Evolutionary conservation across 2,888 invertebrate species (phyloP).

Genomic region (Campaea margaritaria): DNA sequence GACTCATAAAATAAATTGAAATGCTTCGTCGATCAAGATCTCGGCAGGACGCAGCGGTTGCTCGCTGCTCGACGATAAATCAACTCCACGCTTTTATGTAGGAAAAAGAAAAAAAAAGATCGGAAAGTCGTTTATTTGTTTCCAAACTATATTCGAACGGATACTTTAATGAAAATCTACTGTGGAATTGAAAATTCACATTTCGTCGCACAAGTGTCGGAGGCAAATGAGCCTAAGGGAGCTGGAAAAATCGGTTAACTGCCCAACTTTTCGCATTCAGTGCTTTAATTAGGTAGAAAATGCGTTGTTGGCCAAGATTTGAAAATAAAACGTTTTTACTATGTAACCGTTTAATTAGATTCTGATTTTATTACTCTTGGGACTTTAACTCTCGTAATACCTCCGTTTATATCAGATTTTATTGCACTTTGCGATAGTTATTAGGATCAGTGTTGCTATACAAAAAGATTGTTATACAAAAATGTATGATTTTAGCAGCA

Average conservation of each 20-base stretch:
- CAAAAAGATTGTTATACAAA: too few species aligned
- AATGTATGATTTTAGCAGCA: too few species aligned
- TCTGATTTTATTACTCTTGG: constrained; percentile 1
- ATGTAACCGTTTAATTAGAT: constrained; percentile 9
- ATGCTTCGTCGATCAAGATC: constrained; percentile 79
- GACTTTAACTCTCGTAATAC: too few species aligned
- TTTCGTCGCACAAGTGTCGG: constrained; percentile 55
- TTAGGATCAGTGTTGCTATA: too few species aligned
- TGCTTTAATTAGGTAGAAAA: constrained; percentile 61
- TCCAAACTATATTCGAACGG: constrained; percentile 77
- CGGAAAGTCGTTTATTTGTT: constrained; percentile 81
- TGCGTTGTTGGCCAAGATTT: constrained; percentile 43
- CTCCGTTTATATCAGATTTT: neutral
- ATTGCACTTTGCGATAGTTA: too few species aligned
- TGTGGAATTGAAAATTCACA: constrained; percentile 75
- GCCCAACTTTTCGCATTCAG: constrained; percentile 52
- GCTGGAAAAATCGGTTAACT: constrained; percentile 57
- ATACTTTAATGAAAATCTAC: constrained; percentile 71
- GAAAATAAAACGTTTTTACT: constrained; percentile 9
- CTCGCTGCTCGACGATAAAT: constrained; percentile 73
- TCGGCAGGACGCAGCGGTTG: constrained; percentile 69
- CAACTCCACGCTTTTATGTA: constrained; percentile 79
- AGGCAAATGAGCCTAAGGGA: constrained; percentile 41
- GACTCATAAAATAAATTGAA: constrained; percentile 82
- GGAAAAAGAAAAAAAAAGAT: constrained; percentile 66